These are phyloP conservation scores for Rissa tridactyla DNA, from an alignment of 2,113 vertebrate genomes.

Conservation along the genomic window DNA sequence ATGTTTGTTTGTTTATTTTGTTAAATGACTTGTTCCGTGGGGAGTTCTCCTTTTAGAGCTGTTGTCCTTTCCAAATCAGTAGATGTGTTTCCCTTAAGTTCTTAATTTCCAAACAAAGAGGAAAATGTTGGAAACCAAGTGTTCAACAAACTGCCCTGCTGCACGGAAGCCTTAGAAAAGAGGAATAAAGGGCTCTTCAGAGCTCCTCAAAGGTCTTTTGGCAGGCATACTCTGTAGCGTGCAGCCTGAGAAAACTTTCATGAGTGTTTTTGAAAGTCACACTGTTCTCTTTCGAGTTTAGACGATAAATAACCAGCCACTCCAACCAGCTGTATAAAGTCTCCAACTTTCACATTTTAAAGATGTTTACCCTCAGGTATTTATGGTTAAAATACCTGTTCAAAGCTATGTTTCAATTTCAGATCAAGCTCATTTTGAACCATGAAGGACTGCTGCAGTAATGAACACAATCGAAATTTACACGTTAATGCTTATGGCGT, in stretches of 20 bases:
- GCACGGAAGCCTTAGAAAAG: slow-evolving; percentile 8
- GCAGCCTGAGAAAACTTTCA: slow-evolving; percentile 14
- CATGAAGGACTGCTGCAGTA: background rate
- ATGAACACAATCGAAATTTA: background rate
- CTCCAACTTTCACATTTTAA: background rate
- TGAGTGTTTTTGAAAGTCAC: background rate
- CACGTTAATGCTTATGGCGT: background rate
- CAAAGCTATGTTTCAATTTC: background rate
- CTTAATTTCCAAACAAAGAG: background rate
- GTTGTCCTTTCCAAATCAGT: background rate
- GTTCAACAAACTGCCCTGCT: background rate
- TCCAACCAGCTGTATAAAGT: background rate
- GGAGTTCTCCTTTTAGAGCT: background rate
- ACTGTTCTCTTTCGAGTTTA: background rate
- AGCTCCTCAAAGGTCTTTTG: slow-evolving; percentile 24
- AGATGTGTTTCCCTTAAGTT: background rate
- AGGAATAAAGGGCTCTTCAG: slow-evolving; percentile 34
- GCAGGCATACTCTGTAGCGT: background rate
- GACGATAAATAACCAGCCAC: background rate
- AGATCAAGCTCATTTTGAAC: background rate
- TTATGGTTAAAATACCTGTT: background rate
- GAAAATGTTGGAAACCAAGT: background rate
- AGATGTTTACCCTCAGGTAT: background rate
- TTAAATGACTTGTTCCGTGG: background rate
- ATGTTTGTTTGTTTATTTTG: background rate